These are phyloP conservation scores for Neolamprologus modestus DNA, from an alignment of 2,113 vertebrate genomes.

Conservation along the genomic window DNA sequence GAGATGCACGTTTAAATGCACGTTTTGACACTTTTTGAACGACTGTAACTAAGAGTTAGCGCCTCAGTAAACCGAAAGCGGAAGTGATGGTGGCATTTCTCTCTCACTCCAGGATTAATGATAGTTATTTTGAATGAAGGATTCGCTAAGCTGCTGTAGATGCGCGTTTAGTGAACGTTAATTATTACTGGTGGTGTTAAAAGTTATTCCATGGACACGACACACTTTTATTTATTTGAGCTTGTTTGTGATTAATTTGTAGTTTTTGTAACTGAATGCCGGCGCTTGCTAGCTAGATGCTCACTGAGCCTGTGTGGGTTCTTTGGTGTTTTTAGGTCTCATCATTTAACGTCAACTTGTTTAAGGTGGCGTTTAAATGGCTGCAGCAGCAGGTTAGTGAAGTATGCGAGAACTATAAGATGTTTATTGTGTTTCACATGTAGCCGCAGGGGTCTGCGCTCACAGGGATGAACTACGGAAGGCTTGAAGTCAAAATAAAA, in stretches of 20 bases:
- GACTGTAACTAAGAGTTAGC: not conserved
- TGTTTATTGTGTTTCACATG: not conserved
- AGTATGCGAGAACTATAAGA: not conserved
- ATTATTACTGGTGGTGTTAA: not conserved
- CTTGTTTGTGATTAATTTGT: not conserved
- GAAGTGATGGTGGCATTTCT: not conserved
- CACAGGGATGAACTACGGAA: constrained; percentile 26
- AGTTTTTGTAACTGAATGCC: not conserved
- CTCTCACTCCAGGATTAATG: not conserved
- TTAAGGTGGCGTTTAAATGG: not conserved
- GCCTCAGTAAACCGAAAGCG: not conserved
- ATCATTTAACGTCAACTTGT: not conserved
- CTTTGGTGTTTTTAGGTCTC: not conserved
- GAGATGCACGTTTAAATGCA: not conserved
- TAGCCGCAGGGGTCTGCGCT: not conserved
- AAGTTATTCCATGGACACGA: not conserved
- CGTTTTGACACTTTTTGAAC: not conserved
- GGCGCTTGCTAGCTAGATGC: not conserved
- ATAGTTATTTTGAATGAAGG: not conserved
- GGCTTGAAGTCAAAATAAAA: constrained; percentile 38
- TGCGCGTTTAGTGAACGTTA: not conserved
- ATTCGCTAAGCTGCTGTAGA: not conserved
- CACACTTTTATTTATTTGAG: not conserved
- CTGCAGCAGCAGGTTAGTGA: not conserved
- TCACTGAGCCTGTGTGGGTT: not conserved